Evolutionary conservation across 2,113 vertebrate genomes (phyloP).

Genomic region (Cephalopholis sonnerati): DNA sequence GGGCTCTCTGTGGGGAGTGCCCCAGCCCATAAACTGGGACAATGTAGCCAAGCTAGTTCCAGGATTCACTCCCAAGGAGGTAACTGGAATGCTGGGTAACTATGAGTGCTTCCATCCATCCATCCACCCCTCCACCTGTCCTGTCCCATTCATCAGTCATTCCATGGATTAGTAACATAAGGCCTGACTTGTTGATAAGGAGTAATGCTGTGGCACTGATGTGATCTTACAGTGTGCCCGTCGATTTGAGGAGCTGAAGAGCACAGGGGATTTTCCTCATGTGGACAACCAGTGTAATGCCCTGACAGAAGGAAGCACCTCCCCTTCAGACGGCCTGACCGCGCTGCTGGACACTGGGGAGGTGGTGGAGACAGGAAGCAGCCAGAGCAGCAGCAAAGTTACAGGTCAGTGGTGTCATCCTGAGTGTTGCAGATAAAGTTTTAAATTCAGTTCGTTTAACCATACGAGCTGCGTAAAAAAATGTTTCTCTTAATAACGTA

Average conservation of each 20-base stretch:
- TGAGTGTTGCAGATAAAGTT: neutral
- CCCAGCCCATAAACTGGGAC: slow-evolving; percentile 97
- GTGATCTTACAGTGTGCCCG: slow-evolving; percentile 89
- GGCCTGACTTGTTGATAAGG: neutral
- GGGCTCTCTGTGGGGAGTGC: slow-evolving; percentile 90
- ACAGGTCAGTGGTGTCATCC: slow-evolving; percentile 81
- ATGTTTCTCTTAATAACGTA: too few species aligned
- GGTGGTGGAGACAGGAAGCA: slow-evolving; percentile 80
- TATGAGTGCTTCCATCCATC: slow-evolving; percentile 26
- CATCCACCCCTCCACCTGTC: neutral
- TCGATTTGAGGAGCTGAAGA: slow-evolving; percentile 96
- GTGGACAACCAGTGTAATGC: slow-evolving; percentile 92
- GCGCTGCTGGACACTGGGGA: slow-evolving; percentile 86
- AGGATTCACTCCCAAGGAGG: slow-evolving; percentile 95
- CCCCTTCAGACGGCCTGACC: slow-evolving; percentile 87
- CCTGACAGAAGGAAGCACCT: slow-evolving; percentile 84
- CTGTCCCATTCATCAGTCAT: neutral
- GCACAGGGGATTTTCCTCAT: slow-evolving; percentile 87
- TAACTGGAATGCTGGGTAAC: slow-evolving; percentile 75
- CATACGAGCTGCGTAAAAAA: too few species aligned
- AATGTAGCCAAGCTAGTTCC: slow-evolving; percentile 94
- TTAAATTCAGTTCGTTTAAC: too few species aligned
- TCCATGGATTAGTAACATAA: neutral
- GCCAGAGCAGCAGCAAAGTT: slow-evolving; percentile 85
- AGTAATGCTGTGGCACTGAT: neutral